Evolutionary conservation across 2,113 vertebrate species (phyloP), one percentile per base, ranked within the genome.

Genomic region (Oncorhynchus masou): DNA sequence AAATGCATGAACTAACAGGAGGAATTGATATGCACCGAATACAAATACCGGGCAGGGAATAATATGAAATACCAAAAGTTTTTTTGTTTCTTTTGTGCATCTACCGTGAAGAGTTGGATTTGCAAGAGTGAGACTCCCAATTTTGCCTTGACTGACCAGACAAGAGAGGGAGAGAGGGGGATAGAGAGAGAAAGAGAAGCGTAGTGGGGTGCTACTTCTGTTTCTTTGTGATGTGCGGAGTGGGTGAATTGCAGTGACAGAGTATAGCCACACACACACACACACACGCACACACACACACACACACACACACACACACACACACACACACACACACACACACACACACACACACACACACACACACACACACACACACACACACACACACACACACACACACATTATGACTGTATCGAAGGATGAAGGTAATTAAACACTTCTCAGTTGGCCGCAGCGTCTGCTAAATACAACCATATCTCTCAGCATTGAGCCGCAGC

Each of bases 401-500:
- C 71, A 8, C 45, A 13, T 79, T 54, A 68, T 80, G 89, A 86
- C 91, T 91, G 90, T 89, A 92, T 94, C 88, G 89, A 83, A 90
- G 91, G 92, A 93, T 89, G 89, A 91, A 88, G 9, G 91, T 94
- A 94, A 94, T 94, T 92, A 94, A 94, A 94, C 91, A 94, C 94
- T 92, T 94, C 94, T 93, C 94, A 93, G 91, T 84, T 86, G 49
- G 89, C 91, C 90, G 90, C 92, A 92, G 91, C 91, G 90, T 92
- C 92, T 90, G 89, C 92, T 92, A 93, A 93, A 93, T 94, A 93
- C 91, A 92, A 92, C 92, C 92, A 90, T 92, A 92, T 92, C 88
- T 91, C 83, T 83, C 83, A 86, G 89, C 90, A 89, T 78, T 83
- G 90, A 92, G 89, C 90, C 90, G 91, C 90, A 91, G 91, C 83